phyloP scores from a whole-genome alignment of 2,113 vertebrate species.

The Lonchura striata region DNA sequence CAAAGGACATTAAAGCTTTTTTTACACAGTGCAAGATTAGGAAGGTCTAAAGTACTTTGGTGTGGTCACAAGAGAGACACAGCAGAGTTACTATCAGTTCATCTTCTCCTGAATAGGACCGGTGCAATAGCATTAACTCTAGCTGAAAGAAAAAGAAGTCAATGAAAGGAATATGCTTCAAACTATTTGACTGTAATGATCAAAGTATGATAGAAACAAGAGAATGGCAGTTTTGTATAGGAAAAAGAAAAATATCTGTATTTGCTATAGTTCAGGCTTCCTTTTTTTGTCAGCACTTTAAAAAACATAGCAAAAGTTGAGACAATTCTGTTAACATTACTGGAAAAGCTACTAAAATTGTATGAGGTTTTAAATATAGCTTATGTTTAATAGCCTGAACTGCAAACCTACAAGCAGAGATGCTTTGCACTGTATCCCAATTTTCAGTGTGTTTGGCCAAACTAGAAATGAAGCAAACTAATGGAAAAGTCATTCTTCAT shows the following conservation, averaged over 20 bases:
- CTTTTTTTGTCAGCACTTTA: constrained; percentile 57
- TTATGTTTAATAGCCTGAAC: neutral
- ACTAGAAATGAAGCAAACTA: neutral
- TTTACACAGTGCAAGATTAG: neutral
- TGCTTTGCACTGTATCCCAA: neutral
- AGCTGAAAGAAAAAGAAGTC: neutral
- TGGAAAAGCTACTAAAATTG: constrained; percentile 11
- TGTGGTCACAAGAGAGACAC: neutral
- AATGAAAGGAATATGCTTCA: neutral
- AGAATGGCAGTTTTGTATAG: neutral
- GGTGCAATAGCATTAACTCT: neutral
- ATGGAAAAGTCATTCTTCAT: neutral
- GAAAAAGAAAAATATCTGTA: neutral
- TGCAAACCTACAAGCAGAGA: neutral
- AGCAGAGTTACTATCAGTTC: neutral
- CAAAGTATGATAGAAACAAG: constrained; percentile 22
- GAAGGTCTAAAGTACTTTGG: neutral
- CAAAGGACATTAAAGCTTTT: neutral
- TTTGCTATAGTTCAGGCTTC: constrained; percentile 51
- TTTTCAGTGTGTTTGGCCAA: neutral
- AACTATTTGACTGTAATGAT: constrained; percentile 20
- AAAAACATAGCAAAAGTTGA: constrained; percentile 57
- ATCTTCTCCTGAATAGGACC: neutral
- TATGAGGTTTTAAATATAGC: neutral
- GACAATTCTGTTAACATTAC: constrained; percentile 32